Base-by-base conservation (phyloP, 2,888 invertebrate species). In the Dinocampus coccinellae region DNA sequence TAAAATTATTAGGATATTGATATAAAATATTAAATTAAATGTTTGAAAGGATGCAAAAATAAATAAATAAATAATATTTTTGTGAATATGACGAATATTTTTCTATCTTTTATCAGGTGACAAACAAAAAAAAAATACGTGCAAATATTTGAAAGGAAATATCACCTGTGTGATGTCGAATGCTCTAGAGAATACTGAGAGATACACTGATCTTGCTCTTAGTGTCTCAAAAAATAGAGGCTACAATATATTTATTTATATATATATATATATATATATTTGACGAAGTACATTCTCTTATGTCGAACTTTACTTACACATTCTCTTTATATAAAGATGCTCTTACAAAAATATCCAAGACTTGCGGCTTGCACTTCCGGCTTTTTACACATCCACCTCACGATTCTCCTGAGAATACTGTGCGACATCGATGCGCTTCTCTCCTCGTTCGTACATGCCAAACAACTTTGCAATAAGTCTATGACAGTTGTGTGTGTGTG, bases 191-290 rank as follows among this genome's bases (percentile, higher is more conserved):
- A 83, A 64, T 77, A 73, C 80, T 79, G 81, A 80, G 82, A 85
- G 82, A 84, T 83, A 79, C 83, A 80, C 82, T 80, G 83, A 85
- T 85, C 84, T 84, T 80, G 81, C 82, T 83, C 84, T 85, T 85
- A 84, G 85, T 84, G 36, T 36, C 79, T 79, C 77, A 78, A 65
- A n/a, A n/a, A n/a, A 58, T n/a, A 24, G 20, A 29, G 16, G 34
- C 42, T 66, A 36, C 33, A 13, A n/a, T 66, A 68, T 52, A 64
- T 52, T 58, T 62, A 47, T 47, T 16, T 16, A 63, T n/a, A n/a
- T n/a, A n/a, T n/a, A n/a, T n/a, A n/a, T n/a, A n/a, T n/a, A n/a
- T n/a, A n/a, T n/a, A n/a, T n/a, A n/a, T n/a, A n/a, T n/a, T 9
- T 39, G 20, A 63, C 47, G 6, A 47, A 20, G 47, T 47, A 16